These are phyloP conservation scores for Chiroxiphia lanceolata DNA, from an alignment of 2,797 vertebrate species.

Conservation along the genomic window DNA sequence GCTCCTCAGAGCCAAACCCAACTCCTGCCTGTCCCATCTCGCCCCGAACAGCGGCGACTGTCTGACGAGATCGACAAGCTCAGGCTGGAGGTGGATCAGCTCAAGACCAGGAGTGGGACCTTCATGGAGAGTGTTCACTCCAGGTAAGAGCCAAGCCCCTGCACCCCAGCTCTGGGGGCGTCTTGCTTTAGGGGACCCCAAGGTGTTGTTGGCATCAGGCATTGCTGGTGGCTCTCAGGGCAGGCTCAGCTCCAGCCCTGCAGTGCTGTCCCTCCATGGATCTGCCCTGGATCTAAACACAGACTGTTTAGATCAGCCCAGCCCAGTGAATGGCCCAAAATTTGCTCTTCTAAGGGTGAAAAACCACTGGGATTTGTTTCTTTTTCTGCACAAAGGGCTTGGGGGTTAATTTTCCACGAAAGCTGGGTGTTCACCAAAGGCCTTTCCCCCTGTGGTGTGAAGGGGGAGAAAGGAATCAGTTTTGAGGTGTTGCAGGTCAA, in stretches of 20 bases:
- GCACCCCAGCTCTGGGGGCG: rapidly evolving
- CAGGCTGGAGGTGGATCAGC: slow-evolving; percentile 91
- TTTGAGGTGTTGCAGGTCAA: background rate
- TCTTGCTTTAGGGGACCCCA: background rate
- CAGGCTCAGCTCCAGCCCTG: background rate
- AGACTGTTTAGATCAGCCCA: background rate
- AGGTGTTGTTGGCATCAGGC: background rate
- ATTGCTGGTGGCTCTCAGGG: background rate
- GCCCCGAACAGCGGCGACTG: slow-evolving; percentile 82
- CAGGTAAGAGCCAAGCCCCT: slow-evolving; percentile 73
- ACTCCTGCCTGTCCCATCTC: background rate
- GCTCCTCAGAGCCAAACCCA: background rate
- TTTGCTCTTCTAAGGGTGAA: background rate
- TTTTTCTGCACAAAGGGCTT: background rate
- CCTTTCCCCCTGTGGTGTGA: background rate
- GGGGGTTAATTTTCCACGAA: background rate
- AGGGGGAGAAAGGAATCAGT: background rate
- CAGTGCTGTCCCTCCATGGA: background rate
- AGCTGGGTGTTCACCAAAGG: background rate
- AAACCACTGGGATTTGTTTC: background rate
- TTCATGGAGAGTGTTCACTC: slow-evolving; percentile 87
- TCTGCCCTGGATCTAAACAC: background rate
- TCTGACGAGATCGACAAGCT: slow-evolving; percentile 95
- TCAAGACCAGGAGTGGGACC: slow-evolving; percentile 89
- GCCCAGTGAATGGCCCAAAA: background rate